phyloP scores from a whole-genome alignment of 2,888 invertebrate species.

The Mythimna pallens region DNA sequence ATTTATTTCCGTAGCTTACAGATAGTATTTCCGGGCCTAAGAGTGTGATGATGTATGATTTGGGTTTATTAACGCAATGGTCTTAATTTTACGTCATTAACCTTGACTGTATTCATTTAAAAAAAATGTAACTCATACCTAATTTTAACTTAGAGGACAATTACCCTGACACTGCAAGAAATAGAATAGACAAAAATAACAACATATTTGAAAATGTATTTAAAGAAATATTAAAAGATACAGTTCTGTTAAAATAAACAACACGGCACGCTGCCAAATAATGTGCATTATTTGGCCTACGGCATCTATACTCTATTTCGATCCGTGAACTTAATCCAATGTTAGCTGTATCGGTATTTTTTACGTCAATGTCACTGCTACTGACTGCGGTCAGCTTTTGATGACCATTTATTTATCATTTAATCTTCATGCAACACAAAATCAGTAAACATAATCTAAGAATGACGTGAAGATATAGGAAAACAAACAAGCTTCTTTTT shows the following conservation, averaged over 20 bases:
- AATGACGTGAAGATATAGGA: too few species aligned
- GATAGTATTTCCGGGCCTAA: background rate
- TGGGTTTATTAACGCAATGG: background rate
- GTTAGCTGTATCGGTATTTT: slow-evolving; percentile 55
- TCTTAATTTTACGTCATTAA: too few species aligned
- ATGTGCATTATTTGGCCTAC: slow-evolving; percentile 54
- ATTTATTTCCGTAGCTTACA: background rate
- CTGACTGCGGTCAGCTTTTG: background rate
- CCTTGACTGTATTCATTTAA: too few species aligned
- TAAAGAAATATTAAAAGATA: slow-evolving; percentile 62
- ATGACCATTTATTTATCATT: background rate
- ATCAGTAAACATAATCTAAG: too few species aligned
- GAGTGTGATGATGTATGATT: background rate
- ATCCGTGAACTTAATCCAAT: slow-evolving; percentile 50
- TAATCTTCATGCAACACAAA: background rate
- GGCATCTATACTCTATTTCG: slow-evolving; percentile 49
- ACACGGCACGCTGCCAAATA: slow-evolving; percentile 55
- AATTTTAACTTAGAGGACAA: slow-evolving; percentile 23
- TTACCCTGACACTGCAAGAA: slow-evolving; percentile 31
- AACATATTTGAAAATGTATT: slow-evolving; percentile 19
- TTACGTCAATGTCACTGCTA: slow-evolving; percentile 56
- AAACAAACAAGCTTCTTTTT: too few species aligned
- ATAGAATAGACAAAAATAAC: slow-evolving; percentile 26
- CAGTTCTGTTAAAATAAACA: slow-evolving; percentile 55
- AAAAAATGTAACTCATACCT: background rate